These are phyloP conservation scores for Catostomus latipinnis DNA, from an alignment of 2,797 vertebrate genomes.

Conservation along the genomic window DNA sequence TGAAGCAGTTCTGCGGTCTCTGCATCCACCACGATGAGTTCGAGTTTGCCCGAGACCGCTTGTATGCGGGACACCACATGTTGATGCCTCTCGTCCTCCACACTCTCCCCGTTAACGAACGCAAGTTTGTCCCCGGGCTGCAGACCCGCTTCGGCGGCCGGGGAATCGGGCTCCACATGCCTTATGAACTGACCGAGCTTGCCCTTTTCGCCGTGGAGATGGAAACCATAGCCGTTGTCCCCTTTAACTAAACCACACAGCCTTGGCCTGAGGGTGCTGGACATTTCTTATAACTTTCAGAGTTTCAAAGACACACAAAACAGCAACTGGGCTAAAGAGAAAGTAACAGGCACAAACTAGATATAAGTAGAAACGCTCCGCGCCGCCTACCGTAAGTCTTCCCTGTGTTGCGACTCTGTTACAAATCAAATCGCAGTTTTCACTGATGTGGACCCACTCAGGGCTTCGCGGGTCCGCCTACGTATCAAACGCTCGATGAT, in stretches of 20 bases:
- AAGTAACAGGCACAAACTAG: neutral
- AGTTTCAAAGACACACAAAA: slow-evolving; percentile 16
- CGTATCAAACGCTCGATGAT: neutral
- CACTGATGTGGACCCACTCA: slow-evolving; percentile 18
- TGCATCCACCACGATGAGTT: slow-evolving; percentile 88
- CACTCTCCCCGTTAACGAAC: slow-evolving; percentile 92
- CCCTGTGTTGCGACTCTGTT: neutral
- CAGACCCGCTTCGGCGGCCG: slow-evolving; percentile 88
- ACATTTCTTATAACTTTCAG: slow-evolving; percentile 67
- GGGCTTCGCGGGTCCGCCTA: neutral
- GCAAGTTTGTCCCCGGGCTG: slow-evolving; percentile 88
- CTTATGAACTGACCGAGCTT: slow-evolving; percentile 94
- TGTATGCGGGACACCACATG: slow-evolving; percentile 94
- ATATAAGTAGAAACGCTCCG: neutral
- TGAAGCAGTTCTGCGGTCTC: slow-evolving; percentile 82
- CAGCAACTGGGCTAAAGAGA: neutral
- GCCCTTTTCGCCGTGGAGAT: slow-evolving; percentile 95
- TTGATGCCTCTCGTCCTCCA: slow-evolving; percentile 94
- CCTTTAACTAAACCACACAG: slow-evolving; percentile 90
- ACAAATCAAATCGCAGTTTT: slow-evolving; percentile 30
- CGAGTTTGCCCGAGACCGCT: slow-evolving; percentile 78
- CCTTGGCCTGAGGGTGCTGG: slow-evolving; percentile 80
- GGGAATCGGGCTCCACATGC: slow-evolving; percentile 89
- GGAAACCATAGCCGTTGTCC: slow-evolving; percentile 93
- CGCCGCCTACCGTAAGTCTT: neutral